Base-by-base conservation (phyloP, 2,113 vertebrate species). In the Pomatorhinus ruficollis region DNA sequence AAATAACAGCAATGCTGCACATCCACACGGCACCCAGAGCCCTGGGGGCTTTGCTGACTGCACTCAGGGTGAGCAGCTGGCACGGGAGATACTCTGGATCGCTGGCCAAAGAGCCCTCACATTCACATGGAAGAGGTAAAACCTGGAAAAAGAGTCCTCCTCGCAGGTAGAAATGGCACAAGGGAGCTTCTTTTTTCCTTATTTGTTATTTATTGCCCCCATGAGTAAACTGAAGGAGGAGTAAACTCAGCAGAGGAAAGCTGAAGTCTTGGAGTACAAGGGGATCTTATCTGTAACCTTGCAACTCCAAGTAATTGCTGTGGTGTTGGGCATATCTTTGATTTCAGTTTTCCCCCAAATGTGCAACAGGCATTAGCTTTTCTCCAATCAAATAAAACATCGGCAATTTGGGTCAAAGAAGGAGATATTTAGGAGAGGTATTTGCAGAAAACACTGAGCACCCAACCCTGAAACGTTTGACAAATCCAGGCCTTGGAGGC, bases 301-400 rank as follows among this genome's bases (percentile, higher is more conserved):
- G 37, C 69, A 49, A 3, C 39, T 33, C 4, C 15, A 23, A 54
- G 11, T 20, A 37, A 63, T 6, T 42, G 18, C 45, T 15, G 10
- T 2, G 24, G 20, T 14, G 22, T 5, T 28, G 47, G 53, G 52
- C 35, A 64, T 14, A 23, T 20, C 68, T 59, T 7, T 11, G 59
- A 65, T 47, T 63, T n/a, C 42, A 13, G 18, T 66, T 45, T 52
- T 11, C 25, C 40, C 40, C 8, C 5, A 10, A 9, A 6, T 0
- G 0, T 37, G 16, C 72, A 40, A 33, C 0, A 1, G 33, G 39
- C n/a, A 54, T 18, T 6, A 44, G 40, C 33, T 70, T 45, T 59
- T 44, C 63, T 49, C 44, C 60, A 15, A 61, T 7, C 50, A 83
- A 69, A 90, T 11, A 24, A 77, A 54, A 18, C 2, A 6, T 1